Evolutionary conservation across 2,888 invertebrate species (phyloP).

Genomic region (Acanthopleura granulata): DNA sequence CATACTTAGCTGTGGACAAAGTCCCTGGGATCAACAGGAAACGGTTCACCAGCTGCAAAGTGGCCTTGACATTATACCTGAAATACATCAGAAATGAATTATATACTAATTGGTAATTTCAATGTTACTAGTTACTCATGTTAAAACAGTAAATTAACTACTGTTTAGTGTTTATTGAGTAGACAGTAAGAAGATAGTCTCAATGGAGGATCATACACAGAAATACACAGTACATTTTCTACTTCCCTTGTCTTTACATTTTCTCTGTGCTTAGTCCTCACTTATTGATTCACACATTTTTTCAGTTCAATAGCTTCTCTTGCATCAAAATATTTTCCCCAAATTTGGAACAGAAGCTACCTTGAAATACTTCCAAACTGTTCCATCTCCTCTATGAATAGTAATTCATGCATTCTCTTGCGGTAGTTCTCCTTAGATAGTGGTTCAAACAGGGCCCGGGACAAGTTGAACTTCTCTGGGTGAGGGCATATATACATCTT

Average conservation of each 20-base stretch:
- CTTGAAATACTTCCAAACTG: conserved; percentile 77
- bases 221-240: no score
- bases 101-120: no score
- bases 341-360: conserved; percentile 34
- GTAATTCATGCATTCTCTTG: conserved; percentile 81
- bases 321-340: no score
- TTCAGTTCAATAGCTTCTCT: no score
- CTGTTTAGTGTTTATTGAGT: no score
- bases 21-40: conserved; percentile 77
- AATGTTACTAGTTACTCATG: no score
- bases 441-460: conserved; percentile 77
- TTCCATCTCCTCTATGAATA: conserved; percentile 84
- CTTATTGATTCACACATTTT: no score
- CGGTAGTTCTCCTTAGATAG: conserved; percentile 79
- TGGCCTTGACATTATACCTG: conserved; percentile 78
- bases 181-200: no score
- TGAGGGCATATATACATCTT: conserved; percentile 57
- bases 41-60: conserved; percentile 76
- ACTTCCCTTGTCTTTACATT: no score
- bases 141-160: no score
- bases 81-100: conserved; percentile 22
- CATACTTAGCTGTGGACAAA: conserved; percentile 81
- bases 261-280: no score
- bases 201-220: no score
- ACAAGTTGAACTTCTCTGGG: conserved; percentile 77